Base-by-base conservation (phyloP, 2,113 vertebrate species). In the Stigmatopora argus region DNA sequence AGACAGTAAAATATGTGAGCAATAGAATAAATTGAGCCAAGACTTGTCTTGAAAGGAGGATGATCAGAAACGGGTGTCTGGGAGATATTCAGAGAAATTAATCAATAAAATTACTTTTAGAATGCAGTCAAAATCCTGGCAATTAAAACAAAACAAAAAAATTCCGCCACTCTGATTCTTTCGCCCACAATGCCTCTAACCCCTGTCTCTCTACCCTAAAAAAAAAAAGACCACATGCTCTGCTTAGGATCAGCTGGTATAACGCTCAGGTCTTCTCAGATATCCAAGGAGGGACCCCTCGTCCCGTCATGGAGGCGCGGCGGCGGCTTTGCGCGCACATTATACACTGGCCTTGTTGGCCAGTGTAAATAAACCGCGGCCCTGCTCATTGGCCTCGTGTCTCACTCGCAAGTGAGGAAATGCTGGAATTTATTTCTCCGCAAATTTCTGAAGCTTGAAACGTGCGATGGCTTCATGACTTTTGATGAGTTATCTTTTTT, bases 331-430 rank as follows among this genome's bases (percentile, higher is more conserved):
- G 67, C 13, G 13, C 69, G 69, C 72, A 78, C 67, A 65, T 58
- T 63, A 76, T 79, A 72, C 76, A 63, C 77, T 66, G 62, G 4
- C 47, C 47, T 51, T 31, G 69, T 65, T 52, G 64, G 80, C 86
- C 86, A 84, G 84, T 64, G 65, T 71, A 87, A 85, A 89, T 70
- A 87, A 83, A 87, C 86, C 86, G 62, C 83, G 78, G 46, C 65
- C 58, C 73, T 72, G 64, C 66, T 84, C 76, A 62, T 78, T 81
- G 74, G 51, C 72, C 69, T 66, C 65, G 61, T 77, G 84, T 87
- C 83, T 83, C 88, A 84, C 48, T 64, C 51, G 61, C 64, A 71
- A 62, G 71, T 75, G 51, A 82, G 78, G 83, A 88, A 82, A 71
- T 78, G 64, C 75, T 83, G 74, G 75, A 81, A 86, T 83, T 75